These are phyloP conservation scores for Psylliodes chrysocephalus DNA, from an alignment of 2,888 invertebrate genomes.

Conservation along the genomic window DNA sequence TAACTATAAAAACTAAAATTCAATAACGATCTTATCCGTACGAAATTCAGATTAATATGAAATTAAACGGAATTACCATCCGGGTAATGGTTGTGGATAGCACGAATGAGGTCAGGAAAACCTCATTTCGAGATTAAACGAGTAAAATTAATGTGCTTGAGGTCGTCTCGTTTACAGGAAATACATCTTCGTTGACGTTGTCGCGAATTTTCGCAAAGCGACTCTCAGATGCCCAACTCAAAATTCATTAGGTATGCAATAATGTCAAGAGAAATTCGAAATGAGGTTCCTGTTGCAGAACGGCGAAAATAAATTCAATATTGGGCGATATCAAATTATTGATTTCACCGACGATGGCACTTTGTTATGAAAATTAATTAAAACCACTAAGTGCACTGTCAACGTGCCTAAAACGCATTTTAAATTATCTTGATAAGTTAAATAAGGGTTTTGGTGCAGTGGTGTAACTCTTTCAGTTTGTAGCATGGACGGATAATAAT, in stretches of 20 bases:
- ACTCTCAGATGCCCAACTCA: constrained; percentile 1
- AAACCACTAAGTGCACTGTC: too few species aligned
- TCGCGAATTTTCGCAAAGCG: constrained; percentile 12
- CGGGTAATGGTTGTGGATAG: constrained; percentile 6
- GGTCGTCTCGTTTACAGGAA: constrained; percentile 20
- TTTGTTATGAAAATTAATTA: not conserved
- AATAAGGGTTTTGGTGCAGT: too few species aligned
- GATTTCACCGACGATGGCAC: too few species aligned
- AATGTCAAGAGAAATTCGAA: constrained; percentile 14
- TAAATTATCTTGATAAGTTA: too few species aligned
- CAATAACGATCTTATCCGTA: not conserved
- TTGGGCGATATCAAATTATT: too few species aligned
- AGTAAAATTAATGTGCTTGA: constrained; percentile 23
- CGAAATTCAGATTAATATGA: constrained; percentile 4
- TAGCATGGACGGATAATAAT: too few species aligned
- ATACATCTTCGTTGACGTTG: constrained; percentile 17
- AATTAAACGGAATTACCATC: constrained; percentile 12
- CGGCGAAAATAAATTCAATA: not conserved
- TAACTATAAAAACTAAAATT: too few species aligned
- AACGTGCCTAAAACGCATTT: too few species aligned
- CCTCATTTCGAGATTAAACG: constrained; percentile 12
- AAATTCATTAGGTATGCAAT: constrained; percentile 22
- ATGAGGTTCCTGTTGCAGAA: not conserved
- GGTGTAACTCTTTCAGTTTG: too few species aligned
- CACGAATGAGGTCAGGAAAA: constrained; percentile 12